These are phyloP conservation scores for Onthophagus taurus DNA, from an alignment of 1,140 invertebrate genomes.

Conservation along the genomic window DNA sequence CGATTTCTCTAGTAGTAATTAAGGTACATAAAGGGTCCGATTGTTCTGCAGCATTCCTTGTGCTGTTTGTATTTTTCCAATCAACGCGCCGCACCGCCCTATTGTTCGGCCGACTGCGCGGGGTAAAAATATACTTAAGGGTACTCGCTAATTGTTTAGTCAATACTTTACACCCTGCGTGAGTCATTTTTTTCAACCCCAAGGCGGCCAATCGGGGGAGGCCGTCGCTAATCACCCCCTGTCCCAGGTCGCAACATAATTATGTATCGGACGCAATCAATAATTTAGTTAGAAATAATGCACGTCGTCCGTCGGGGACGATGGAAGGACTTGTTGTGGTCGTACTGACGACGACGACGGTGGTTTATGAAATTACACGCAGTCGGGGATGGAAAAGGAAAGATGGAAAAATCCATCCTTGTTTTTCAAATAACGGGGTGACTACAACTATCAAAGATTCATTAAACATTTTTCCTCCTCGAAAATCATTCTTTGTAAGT, in stretches of 20 bases:
- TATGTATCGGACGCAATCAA: conserved; percentile 39
- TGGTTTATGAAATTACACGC: conserved; percentile 12
- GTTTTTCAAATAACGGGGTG: no score
- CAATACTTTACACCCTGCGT: conserved; percentile 41
- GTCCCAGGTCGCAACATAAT: conserved; percentile 34
- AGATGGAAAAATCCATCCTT: no score
- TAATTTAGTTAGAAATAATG: conserved; percentile 37
- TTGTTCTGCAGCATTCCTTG: no score
- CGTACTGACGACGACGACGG: conserved; percentile 1
- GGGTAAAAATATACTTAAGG: conserved; percentile 22
- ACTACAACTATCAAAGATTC: no score
- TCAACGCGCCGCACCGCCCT: conserved; percentile 4
- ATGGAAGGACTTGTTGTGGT: not conserved
- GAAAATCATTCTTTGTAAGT: no score
- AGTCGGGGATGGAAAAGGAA: no score
- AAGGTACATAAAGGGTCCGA: no score
- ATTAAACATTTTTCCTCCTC: no score
- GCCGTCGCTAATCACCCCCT: conserved; percentile 37
- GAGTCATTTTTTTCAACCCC: conserved; percentile 40
- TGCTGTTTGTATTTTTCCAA: no score
- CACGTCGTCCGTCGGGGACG: conserved; percentile 12
- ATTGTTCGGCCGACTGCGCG: no score
- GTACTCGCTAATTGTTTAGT: conserved; percentile 39
- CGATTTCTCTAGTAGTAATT: no score
- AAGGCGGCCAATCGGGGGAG: conserved; percentile 36